A percentile compares a stretch with the other conserved stretches of the same genome.
phyloP scores from a whole-genome alignment of 2,888 invertebrate genomes.

The Candidula unifasciata region DNA sequence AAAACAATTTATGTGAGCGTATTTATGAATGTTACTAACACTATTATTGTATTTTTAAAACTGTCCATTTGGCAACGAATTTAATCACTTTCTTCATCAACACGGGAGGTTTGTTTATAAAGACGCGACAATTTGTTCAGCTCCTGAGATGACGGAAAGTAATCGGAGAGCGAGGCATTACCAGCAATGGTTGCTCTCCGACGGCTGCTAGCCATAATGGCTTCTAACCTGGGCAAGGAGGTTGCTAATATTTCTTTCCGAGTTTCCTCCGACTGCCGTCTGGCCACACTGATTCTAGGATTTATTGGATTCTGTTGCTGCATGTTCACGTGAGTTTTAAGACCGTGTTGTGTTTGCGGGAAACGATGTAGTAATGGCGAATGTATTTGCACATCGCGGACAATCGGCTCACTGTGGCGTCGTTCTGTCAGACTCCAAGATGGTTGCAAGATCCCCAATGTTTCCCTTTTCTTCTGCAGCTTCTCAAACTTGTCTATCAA shows the following conservation, averaged over 20 bases:
- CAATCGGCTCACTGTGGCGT: conserved; percentile 32
- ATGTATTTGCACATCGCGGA: background rate
- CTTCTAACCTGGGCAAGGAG: background rate
- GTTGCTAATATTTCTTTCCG: background rate
- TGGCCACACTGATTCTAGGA: background rate
- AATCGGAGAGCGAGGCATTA: background rate
- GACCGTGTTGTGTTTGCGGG: too few species aligned
- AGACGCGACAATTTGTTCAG: background rate
- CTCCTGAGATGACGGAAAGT: background rate
- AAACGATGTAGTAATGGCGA: background rate
- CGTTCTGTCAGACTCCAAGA: background rate
- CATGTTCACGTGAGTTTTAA: too few species aligned
- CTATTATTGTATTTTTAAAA: too few species aligned
- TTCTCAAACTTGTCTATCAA: conserved; percentile 11
- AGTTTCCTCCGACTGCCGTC: conserved; percentile 1
- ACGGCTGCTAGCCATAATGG: background rate
- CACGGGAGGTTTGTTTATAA: background rate
- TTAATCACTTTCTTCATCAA: background rate
- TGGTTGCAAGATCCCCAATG: background rate
- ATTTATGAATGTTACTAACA: too few species aligned
- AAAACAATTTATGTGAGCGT: too few species aligned
- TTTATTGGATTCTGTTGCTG: background rate
- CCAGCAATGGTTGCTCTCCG: conserved; percentile 37
- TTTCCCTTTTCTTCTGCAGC: conserved; percentile 6
- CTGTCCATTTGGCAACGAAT: too few species aligned